Conservation (phyloP, 2,113 vertebrate genomes). For the Sus scrofa region T2T-Sscrofa CM000812.6:252855501-252856000, state of each 20-base stretch:
- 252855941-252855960: neutral
- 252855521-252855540: neutral
- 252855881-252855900: too few species aligned
- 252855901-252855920: neutral
- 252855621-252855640: too few species aligned
- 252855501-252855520: slow-evolving; percentile 19
- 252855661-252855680: neutral
- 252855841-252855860: neutral
- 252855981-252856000: neutral
- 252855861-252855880: neutral
- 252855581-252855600: too few species aligned
- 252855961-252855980: neutral
- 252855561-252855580: too few species aligned
- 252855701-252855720: neutral
- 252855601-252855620: too few species aligned
- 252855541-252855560: too few species aligned
- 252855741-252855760: neutral
- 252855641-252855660: too few species aligned
- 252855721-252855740: neutral
- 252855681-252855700: neutral
- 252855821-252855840: neutral
- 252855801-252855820: neutral
- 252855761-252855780: neutral
- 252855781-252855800: neutral
- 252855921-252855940: neutral